A percentile compares a stretch with the other conserved stretches of the same genome.
phyloP scores from a whole-genome alignment of 1,140 invertebrate species.

The Drosophila littoralis region DNA sequence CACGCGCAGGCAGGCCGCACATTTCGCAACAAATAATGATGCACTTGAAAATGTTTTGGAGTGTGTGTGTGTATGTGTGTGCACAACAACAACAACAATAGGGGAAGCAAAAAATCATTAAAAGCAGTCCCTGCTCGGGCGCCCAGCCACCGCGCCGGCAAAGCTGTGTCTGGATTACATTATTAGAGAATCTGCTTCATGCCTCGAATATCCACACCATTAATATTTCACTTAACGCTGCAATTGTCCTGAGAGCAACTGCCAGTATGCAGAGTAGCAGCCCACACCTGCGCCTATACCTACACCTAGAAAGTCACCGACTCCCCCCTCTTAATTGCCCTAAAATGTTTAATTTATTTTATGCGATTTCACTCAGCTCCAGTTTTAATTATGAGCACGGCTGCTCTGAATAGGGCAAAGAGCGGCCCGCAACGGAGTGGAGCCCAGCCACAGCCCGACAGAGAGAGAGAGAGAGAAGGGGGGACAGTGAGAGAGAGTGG shows the following conservation, averaged over 20 bases:
- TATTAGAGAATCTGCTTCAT: conserved; percentile 65
- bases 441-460: conserved; percentile 11
- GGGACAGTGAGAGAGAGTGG: background rate
- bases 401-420: background rate
- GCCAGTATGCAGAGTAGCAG: conserved; percentile 7
- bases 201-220: conserved; percentile 65
- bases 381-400: conserved; percentile 77
- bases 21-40: conserved; percentile 82
- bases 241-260: conserved; percentile 75
- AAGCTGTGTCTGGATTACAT: conserved; percentile 34
- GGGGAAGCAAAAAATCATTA: conserved; percentile 59
- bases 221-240: conserved; percentile 83
- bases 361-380: conserved; percentile 81
- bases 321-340: conserved; percentile 65
- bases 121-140: conserved; percentile 43
- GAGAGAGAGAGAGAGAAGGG: too few species aligned
- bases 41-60: conserved; percentile 71
- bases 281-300: conserved; percentile 13
- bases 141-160: conserved; percentile 1
- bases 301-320: conserved; percentile 16
- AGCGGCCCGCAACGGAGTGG: background rate
- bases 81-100: conserved; percentile 54
- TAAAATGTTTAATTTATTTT: conserved; percentile 84
- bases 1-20: conserved; percentile 12
- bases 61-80: conserved; percentile 58